A percentile compares a stretch with the other conserved stretches of the same genome.
Evolutionary conservation across 1,140 invertebrate species (phyloP).

Genomic region (Tenebrio molitor): DNA sequence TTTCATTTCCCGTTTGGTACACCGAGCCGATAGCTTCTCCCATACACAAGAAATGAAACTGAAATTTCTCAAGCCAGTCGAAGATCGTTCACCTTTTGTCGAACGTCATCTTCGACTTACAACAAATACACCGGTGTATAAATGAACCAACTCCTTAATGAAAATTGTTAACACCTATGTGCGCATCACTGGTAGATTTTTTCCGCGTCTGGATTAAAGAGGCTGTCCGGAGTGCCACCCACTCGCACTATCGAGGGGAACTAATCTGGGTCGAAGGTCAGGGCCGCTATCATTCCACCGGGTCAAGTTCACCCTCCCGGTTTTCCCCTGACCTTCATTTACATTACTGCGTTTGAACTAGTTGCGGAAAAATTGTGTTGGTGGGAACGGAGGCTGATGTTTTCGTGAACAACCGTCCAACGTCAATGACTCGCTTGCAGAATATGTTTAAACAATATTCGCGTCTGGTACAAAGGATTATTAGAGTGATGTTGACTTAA

Average conservation of each 20-base stretch:
- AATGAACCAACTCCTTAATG: neutral
- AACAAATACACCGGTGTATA: conserved; percentile 47
- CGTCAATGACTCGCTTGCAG: no score
- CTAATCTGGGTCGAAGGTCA: conserved; percentile 55
- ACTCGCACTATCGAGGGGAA: conserved; percentile 46
- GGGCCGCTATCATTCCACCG: conserved; percentile 48
- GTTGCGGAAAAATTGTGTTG: neutral
- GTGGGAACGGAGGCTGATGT: neutral
- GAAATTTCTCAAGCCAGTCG: conserved; percentile 27
- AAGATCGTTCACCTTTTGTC: conserved; percentile 24
- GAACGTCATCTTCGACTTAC: conserved; percentile 32
- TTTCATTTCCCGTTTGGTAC: conserved; percentile 18
- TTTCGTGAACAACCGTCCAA: neutral
- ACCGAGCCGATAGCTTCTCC: neutral
- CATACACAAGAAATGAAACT: conserved; percentile 13
- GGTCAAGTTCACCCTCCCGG: conserved; percentile 59
- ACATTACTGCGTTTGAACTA: conserved; percentile 26
- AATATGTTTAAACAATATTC: no score
- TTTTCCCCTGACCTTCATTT: conserved; percentile 42
- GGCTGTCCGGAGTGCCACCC: neutral
- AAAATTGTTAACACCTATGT: neutral
- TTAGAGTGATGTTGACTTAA: neutral
- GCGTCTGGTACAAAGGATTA: neutral
- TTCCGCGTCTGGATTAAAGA: conserved; percentile 12
- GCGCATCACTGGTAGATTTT: neutral